Base-by-base conservation (phyloP, 2,113 vertebrate genomes). In the Lepus timidus region DNA sequence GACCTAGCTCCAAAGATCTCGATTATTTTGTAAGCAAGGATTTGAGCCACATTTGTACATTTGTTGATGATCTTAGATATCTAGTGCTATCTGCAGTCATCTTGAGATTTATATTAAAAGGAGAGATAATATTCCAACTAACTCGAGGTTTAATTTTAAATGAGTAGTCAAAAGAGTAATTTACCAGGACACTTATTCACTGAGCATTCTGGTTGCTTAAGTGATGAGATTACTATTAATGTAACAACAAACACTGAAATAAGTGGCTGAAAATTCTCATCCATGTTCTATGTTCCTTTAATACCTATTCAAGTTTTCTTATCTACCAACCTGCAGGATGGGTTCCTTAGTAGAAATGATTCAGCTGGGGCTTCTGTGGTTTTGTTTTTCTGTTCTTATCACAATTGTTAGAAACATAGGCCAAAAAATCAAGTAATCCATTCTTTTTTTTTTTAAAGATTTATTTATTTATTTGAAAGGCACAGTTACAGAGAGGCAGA, bases 81-180 rank as follows among this genome's bases (percentile, higher is more conserved):
- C 27, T 73, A 13, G 13, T 73, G 51, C 36, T 23, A 51, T 86
- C 64, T 83, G 74, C 62, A 76, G 20, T 76, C 58, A 49, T 73
- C 61, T 58, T 79, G 39, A 75, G 76, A 95, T 19, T 84, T 58
- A 44, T 94, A 68, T 92, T 92, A 44, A 65, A 93, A 89, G 17
- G 25, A 61, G 64, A 86, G 12, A 86, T 9, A 58, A 7, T 16
- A 84, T 55, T 58, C 20, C 85, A 78, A 82, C 61, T 65, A 90
- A 44, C 4, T 27, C 4, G 29, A 84, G 7, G 9, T 25, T 70
- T 74, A 51, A 22, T 88, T 13, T 90, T 94, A 90, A 90, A 73
- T 85, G 67, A 52, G 6, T 62, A 76, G 44, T 62, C 36, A 31
- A 83, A 84, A 87, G 11, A 83, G 52, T 73, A 76, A 61, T 52